Evolutionary conservation across 1,140 invertebrate genomes (phyloP).

Genomic region (Panulirus ornatus): DNA sequence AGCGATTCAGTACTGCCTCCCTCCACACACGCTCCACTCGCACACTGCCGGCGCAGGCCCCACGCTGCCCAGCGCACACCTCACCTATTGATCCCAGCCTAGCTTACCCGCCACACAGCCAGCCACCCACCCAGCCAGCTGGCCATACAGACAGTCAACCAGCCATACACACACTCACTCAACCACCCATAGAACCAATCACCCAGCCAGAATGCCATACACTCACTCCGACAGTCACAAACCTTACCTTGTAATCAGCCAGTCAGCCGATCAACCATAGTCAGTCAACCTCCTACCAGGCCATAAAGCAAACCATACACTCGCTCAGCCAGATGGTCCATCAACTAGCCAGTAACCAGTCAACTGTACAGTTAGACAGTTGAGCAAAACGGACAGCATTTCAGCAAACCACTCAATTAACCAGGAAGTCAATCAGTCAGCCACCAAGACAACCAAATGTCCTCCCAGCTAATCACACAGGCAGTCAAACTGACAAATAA

Average conservation of each 20-base stretch:
- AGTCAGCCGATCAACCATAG: not conserved
- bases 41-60: no score
- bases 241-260: not conserved
- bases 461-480: not conserved
- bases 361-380: not conserved
- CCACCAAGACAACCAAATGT: not conserved
- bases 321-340: not conserved
- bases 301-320: not conserved
- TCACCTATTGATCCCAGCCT: no score
- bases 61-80: no score
- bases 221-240: not conserved
- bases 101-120: no score
- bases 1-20: no score
- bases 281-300: not conserved
- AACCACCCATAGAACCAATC: not conserved
- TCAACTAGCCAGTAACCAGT: not conserved
- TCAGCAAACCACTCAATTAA: not conserved
- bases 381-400: not conserved
- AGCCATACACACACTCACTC: no score
- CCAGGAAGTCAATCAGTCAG: not conserved
- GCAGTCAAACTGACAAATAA: no score
- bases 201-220: not conserved
- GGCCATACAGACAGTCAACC: not conserved
- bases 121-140: not conserved
- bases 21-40: no score